phyloP scores from a whole-genome alignment of 2,797 vertebrate species.

The Takifugu rubripes region DNA sequence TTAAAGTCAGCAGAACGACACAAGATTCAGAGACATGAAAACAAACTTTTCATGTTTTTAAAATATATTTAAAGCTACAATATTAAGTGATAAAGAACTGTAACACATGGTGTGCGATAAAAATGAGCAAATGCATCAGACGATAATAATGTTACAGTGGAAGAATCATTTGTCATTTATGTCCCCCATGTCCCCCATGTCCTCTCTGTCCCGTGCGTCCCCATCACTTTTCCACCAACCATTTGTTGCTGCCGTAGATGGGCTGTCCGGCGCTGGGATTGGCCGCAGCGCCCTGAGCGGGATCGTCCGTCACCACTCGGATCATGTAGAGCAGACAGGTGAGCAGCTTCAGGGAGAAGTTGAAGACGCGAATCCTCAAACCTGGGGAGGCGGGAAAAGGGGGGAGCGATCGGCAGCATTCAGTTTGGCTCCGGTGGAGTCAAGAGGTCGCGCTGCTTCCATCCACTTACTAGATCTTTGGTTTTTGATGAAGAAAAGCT shows the following conservation, averaged over 20 bases:
- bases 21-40: no score
- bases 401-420: not conserved
- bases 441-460: not conserved
- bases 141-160: not conserved
- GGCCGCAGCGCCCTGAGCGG: conserved; percentile 53
- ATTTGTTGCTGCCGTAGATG: conserved; percentile 54
- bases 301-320: conserved; percentile 89
- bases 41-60: no score
- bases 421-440: no score
- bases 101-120: no score
- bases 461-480: conserved; percentile 91
- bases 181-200: no score
- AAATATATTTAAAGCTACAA: no score
- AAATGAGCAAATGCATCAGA: no score
- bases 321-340: conserved; percentile 95
- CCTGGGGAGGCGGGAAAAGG: conserved; percentile 60
- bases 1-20: no score
- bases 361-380: conserved; percentile 92
- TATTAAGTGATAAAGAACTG: no score
- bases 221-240: conserved; percentile 41
- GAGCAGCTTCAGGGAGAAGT: conserved; percentile 95
- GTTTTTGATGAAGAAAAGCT: conserved; percentile 99
- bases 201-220: no score
- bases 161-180: not conserved
- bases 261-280: conserved; percentile 40